Evolutionary conservation across 2,113 vertebrate genomes (phyloP).

Genomic region (Saguinus imperator): DNA sequence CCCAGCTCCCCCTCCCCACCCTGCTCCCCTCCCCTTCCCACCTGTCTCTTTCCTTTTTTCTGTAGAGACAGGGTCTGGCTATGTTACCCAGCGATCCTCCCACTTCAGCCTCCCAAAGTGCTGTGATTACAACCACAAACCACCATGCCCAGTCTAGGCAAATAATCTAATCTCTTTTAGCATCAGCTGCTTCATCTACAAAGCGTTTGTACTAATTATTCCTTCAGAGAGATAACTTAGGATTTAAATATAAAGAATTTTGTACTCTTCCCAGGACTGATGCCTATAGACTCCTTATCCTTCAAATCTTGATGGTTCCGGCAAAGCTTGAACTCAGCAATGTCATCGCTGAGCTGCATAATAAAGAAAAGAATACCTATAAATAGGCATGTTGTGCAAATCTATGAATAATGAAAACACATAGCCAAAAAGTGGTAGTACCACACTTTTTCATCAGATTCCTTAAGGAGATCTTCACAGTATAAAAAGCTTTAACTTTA

Average conservation of each 20-base stretch:
- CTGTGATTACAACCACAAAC: too few species aligned
- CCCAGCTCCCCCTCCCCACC: too few species aligned
- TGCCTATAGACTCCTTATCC: not conserved
- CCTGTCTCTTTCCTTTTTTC: too few species aligned
- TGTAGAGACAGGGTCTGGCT: too few species aligned
- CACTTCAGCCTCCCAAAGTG: too few species aligned
- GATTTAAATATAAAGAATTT: not conserved
- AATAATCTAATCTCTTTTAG: not conserved
- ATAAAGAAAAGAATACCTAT: not conserved
- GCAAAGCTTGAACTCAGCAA: not conserved
- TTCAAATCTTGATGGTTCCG: not conserved
- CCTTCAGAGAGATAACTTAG: not conserved
- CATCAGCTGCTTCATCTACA: not conserved
- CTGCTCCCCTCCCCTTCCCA: too few species aligned
- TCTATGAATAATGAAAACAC: not conserved
- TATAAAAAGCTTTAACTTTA: not conserved
- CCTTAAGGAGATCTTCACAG: not conserved
- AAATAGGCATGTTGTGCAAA: not conserved
- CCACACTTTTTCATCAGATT: conserved; percentile 15
- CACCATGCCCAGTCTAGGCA: too few species aligned
- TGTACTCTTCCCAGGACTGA: not conserved
- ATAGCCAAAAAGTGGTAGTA: not conserved
- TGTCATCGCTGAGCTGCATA: not conserved
- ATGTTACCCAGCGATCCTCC: too few species aligned
- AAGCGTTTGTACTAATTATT: not conserved